Evolutionary conservation across 2,888 invertebrate species (phyloP).

Genomic region (Strigamia maritima): DNA sequence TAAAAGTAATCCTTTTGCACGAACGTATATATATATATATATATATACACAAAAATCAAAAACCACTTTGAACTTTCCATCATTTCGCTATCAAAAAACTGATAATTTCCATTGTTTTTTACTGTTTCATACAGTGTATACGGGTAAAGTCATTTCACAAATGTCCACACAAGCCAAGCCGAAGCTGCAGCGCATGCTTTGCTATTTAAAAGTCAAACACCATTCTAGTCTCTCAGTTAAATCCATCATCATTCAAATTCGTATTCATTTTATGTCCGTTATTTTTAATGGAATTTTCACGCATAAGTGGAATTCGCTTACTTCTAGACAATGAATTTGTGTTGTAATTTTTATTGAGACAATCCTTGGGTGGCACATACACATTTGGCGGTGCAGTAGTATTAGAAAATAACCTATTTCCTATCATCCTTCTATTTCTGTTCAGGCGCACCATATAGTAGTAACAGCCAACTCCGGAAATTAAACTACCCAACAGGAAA

Average conservation of each 20-base stretch:
- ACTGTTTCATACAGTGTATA: not conserved
- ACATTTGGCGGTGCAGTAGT: slow-evolving; percentile 28
- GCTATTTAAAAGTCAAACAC: not conserved
- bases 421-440: slow-evolving; percentile 47
- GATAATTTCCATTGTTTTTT: not conserved
- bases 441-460: slow-evolving; percentile 51
- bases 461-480: slow-evolving; percentile 54
- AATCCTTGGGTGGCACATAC: slow-evolving; percentile 37
- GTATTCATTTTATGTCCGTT: slow-evolving; percentile 60
- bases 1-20: not conserved
- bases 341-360: slow-evolving; percentile 35
- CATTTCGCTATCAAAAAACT: not conserved
- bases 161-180: not conserved
- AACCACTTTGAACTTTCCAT: not conserved
- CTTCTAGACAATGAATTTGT: slow-evolving; percentile 31
- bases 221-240: not conserved
- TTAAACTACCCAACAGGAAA: slow-evolving; percentile 52
- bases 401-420: slow-evolving; percentile 28
- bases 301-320: slow-evolving; percentile 31
- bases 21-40: not conserved
- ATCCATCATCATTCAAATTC: slow-evolving; percentile 13
- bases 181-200: not conserved
- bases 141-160: not conserved
- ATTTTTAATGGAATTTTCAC: slow-evolving; percentile 64
- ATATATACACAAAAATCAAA: not conserved